These are phyloP conservation scores for Pemphigus obesinymphae DNA, from an alignment of 1,140 invertebrate genomes.

Conservation along the genomic window DNA sequence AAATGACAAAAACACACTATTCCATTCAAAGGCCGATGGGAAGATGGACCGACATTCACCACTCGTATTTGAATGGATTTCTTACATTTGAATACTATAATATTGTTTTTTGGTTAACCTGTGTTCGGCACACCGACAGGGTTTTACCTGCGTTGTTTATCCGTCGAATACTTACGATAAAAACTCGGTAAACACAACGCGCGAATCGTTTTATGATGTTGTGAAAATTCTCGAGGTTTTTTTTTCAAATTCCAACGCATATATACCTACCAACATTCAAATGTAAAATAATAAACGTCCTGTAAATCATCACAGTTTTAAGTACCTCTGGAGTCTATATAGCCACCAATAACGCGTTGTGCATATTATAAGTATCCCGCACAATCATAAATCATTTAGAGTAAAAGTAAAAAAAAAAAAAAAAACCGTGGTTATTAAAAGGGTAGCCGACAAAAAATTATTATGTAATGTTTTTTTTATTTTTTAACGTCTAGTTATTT, in stretches of 20 bases:
- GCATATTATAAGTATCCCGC: constrained; percentile 22
- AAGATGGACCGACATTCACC: no score
- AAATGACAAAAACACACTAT: no score
- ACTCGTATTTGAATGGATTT: no score
- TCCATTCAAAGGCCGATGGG: no score
- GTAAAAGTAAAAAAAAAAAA: no score
- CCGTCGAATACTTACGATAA: no score
- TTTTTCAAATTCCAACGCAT: neutral
- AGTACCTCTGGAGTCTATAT: no score
- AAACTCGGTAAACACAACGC: neutral
- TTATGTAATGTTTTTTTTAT: neutral
- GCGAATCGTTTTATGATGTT: neutral
- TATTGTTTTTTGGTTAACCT: no score
- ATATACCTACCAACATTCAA: neutral
- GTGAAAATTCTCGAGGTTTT: neutral
- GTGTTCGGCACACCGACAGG: no score
- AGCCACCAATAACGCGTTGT: constrained; percentile 7
- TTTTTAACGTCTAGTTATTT: constrained; percentile 33
- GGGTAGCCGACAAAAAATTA: constrained; percentile 36
- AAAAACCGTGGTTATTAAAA: constrained; percentile 18
- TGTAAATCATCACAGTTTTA: constrained; percentile 34
- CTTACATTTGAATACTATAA: no score
- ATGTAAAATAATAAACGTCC: constrained; percentile 9
- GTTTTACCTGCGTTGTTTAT: no score
- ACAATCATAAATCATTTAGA: constrained; percentile 21